These are phyloP conservation scores for Axinella damicornis DNA, from an alignment of 37 sponge, comb jelly and placozoan species.

Conservation along the genomic window DNA sequence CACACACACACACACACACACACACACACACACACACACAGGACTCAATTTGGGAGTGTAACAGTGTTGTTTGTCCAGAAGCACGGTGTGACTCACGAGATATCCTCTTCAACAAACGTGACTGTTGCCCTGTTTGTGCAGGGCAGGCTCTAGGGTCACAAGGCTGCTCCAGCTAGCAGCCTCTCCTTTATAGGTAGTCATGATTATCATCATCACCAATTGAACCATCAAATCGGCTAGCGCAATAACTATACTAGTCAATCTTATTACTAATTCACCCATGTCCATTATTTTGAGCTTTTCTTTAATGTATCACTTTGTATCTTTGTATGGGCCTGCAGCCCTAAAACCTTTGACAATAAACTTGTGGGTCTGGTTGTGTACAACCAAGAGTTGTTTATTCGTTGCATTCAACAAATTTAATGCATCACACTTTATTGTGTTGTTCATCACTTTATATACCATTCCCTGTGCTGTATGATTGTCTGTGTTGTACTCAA, in stretches of 20 bases:
- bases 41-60: not conserved
- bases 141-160: not conserved
- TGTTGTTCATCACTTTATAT: too few species aligned
- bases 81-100: not conserved
- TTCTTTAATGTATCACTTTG: not conserved
- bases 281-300: not conserved
- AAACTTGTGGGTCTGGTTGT: not conserved
- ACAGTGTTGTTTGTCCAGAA: not conserved
- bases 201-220: not conserved
- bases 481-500: too few species aligned
- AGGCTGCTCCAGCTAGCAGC: not conserved
- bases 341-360: not conserved
- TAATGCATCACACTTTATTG: too few species aligned
- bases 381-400: too few species aligned
- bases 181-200: not conserved
- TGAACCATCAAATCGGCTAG: too few species aligned
- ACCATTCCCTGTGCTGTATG: too few species aligned
- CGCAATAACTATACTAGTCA: too few species aligned
- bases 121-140: constrained; percentile 3
- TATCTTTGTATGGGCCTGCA: not conserved
- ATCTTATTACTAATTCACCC: too few species aligned
- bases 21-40: constrained; percentile 20
- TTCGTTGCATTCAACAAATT: too few species aligned
- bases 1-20: constrained; percentile 12
- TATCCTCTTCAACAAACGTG: not conserved